Evolutionary conservation across 2,888 invertebrate species (phyloP).

Genomic region (Heliconius ethilla): DNA sequence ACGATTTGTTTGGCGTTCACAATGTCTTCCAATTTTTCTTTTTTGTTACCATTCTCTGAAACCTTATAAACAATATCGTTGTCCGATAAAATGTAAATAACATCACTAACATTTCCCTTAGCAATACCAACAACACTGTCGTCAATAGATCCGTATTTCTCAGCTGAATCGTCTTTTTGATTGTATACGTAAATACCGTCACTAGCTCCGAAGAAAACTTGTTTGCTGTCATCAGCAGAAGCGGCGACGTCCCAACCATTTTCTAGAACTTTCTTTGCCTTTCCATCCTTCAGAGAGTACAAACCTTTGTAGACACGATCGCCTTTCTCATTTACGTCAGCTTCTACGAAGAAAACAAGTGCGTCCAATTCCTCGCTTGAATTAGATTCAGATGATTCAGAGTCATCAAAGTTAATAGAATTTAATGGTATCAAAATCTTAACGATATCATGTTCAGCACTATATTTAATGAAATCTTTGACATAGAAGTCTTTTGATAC

Average conservation of each 20-base stretch:
- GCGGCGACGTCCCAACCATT: conserved; percentile 56
- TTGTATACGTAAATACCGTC: conserved; percentile 61
- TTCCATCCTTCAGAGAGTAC: conserved; percentile 49
- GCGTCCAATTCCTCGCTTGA: conserved; percentile 30
- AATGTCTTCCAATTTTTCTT: conserved; percentile 55
- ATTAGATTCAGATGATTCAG: conserved; percentile 20
- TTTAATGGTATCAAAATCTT: conserved; percentile 46
- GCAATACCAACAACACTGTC: conserved; percentile 49
- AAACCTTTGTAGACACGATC: conserved; percentile 42
- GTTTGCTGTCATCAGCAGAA: conserved; percentile 50
- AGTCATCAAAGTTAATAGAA: not conserved
- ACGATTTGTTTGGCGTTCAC: conserved; percentile 60
- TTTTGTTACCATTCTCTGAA: conserved; percentile 59
- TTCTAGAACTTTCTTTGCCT: conserved; percentile 53
- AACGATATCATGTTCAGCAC: conserved; percentile 47
- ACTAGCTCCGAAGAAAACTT: conserved; percentile 57
- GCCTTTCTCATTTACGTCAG: not conserved
- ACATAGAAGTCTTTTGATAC: too few relatives aligned
- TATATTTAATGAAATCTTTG: conserved; percentile 39
- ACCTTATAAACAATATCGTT: conserved; percentile 62
- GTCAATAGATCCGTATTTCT: conserved; percentile 49
- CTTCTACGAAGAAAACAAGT: not conserved
- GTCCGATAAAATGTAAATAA: conserved; percentile 61
- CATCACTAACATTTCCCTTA: conserved; percentile 46
- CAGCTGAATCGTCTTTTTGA: conserved; percentile 37